Base-by-base conservation (phyloP, 2,888 invertebrate species). In the Troglohyphantes excavatus region DNA sequence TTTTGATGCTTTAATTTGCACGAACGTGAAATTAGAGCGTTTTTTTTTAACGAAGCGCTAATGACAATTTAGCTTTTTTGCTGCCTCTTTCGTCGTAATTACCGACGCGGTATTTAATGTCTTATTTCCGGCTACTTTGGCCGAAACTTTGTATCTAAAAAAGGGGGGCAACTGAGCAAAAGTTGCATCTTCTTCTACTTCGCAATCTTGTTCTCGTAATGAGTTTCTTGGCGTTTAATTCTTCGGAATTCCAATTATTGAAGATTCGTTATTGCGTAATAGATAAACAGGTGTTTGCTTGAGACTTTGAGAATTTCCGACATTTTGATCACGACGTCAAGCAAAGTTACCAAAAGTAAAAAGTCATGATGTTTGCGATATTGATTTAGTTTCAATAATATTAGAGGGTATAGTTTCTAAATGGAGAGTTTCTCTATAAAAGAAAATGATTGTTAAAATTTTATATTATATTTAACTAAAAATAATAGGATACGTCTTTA, bases 1-100 rank as follows among this genome's bases (percentile, higher is more conserved):
- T 81, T 79, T 81, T 67, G 26, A 2, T 19, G 17, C 33, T 59
- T 27, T 81, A 68, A 81, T 81, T 81, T 68, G 21, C 29, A 53
- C 13, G 29, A 65, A 23, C 46, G 23, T 29, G 29, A 67, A 81
- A 81, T 81, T 67, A 53, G 67, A 81, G 21, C 19, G 17, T 63
- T 81, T 78, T 78, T 70, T 70, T 39, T 3, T 21, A 26, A 43
- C 43, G 46, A 23, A 53, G 29, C 29, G 53, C 21, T 83, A 73
- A 73, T 73, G 83, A 73, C 63, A 33, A 73, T 83, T 59, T 65
- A 29, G 63, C 27, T 29, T 72, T 83, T 82, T 82, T 61, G 53
- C 63, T 46, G 17, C 39, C 78, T 23, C 13, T 65, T 63, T 39
- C 39, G 65, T 26, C 29, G 21, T 82, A 82, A 82, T 82, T 82